These are phyloP conservation scores for Caenorhabditis japonica DNA, from an alignment of 2,888 invertebrate genomes.

Conservation along the genomic window DNA sequence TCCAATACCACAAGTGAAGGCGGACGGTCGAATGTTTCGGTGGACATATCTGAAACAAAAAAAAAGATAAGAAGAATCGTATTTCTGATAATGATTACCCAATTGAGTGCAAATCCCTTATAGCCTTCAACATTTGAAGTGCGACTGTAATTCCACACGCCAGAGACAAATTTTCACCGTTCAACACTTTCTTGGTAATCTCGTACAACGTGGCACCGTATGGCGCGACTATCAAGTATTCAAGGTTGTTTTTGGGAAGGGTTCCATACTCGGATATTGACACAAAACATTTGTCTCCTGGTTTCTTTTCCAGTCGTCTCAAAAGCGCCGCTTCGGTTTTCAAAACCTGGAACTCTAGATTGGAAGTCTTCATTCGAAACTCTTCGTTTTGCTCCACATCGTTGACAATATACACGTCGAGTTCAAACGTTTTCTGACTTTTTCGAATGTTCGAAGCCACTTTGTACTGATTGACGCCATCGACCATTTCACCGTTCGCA, in stretches of 20 bases:
- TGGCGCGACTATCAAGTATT: conserved; percentile 33
- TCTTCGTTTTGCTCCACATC: conserved; percentile 24
- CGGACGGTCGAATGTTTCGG: conserved; percentile 34
- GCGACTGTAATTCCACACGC: conserved; percentile 24
- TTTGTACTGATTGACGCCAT: conserved; percentile 35
- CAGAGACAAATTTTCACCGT: conserved; percentile 8
- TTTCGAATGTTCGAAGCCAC: conserved; percentile 1
- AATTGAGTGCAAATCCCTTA: conserved; percentile 23
- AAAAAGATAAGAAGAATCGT: no score
- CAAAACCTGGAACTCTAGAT: conserved; percentile 9
- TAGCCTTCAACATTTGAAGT: conserved; percentile 27
- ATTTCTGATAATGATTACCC: no score
- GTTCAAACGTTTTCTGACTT: conserved; percentile 4
- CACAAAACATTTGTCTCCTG: conserved; percentile 26
- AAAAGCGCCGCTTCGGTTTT: conserved; percentile 34
- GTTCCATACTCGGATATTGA: conserved; percentile 27
- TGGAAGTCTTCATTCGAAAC: conserved; percentile 15
- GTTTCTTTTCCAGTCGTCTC: conserved; percentile 24
- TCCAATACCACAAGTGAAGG: conserved; percentile 21
- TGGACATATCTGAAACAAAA: conserved; percentile 13
- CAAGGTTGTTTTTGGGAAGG: conserved; percentile 16
- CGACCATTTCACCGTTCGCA: conserved; percentile 18
- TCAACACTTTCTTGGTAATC: conserved; percentile 16
- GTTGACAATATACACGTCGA: conserved; percentile 22
- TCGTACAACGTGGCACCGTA: conserved; percentile 23